Evolutionary conservation across 1,140 invertebrate genomes (phyloP), one percentile per base, ranked within the genome.

Genomic region (Pseudoatta argentina): DNA sequence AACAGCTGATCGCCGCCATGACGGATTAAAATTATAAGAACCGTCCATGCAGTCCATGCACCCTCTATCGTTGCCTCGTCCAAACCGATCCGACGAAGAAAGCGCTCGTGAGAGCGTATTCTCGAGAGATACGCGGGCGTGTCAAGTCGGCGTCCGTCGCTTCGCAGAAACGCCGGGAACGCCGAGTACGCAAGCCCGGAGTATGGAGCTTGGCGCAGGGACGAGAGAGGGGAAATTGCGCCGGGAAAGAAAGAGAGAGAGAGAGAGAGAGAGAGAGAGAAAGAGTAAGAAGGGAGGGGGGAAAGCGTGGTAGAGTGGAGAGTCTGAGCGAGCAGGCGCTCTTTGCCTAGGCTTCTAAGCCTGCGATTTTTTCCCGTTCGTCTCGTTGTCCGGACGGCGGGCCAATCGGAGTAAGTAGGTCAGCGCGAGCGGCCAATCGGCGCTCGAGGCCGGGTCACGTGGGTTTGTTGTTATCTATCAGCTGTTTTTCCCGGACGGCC

Each of bases 391-490:
- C 89, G 89, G 76, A 67, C 67, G 87, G 66, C 64, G 88, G 77
- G 81, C 94, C 94, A 95, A 95, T 95, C 51, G 85, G 89, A 90
- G 89, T 90, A 90, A 90, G 88, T 90, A 90, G 89, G 92, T 93
- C 93, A 89, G 86, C 39, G 66, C 63, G 86, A n/a, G 4, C 88
- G 72, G 61, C 94, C 94, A 95, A 95, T 95, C 55, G 89, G 92
- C 18, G 83, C 86, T 71, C 88, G 87, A 82, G 91, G 89, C 91
- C 90, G 89, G 89, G 90, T 96, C 95, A 96, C 95, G 95, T 96
- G 96, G 95, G 89, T 96, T 96, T 96, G 96, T 96, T 96, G 96
- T 96, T 96, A 96, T 96, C 95, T 96, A 95, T 96, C 95, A 96
- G 96, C 95, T 96, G 95, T 96, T 95, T 94, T 93, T 92, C 93